Percentiles rank a stretch among this genome's conserved stretches.
These are phyloP conservation scores for Epistrophe grossulariae DNA, from an alignment of 2,888 invertebrate genomes.

Conservation along the genomic window DNA sequence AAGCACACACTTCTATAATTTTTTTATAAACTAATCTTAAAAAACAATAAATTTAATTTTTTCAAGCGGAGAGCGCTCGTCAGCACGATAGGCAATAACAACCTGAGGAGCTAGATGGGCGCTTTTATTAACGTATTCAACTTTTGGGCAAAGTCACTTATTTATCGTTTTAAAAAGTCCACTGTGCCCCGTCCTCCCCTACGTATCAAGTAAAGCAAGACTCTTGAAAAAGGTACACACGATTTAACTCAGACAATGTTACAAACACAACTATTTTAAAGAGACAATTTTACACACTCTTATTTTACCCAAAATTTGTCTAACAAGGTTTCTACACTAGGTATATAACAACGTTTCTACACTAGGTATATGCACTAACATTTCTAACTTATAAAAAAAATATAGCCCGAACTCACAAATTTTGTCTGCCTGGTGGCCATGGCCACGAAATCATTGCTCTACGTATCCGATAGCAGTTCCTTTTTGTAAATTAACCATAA, in stretches of 20 bases:
- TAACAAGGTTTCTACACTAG: neutral
- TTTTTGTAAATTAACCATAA: conserved; percentile 32
- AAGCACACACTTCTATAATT: too few species aligned
- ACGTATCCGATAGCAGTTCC: conserved; percentile 29
- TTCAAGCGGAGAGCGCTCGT: too few species aligned
- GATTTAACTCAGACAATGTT: neutral
- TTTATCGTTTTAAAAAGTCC: too few species aligned
- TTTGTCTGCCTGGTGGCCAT: conserved; percentile 51
- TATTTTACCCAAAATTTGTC: neutral
- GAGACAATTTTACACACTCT: neutral
- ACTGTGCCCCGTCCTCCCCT: too few species aligned
- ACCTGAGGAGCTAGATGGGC: too few species aligned
- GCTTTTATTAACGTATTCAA: too few species aligned
- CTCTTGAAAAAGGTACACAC: neutral
- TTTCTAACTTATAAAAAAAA: conserved; percentile 1
- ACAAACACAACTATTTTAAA: neutral
- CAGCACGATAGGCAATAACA: too few species aligned
- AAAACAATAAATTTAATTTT: too few species aligned
- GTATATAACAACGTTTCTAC: neutral
- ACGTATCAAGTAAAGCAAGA: too few species aligned
- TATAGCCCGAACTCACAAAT: conserved; percentile 50
- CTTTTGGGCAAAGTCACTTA: too few species aligned
- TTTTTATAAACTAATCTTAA: too few species aligned
- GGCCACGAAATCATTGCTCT: conserved; percentile 46
- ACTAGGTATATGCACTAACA: too few species aligned